Base-by-base conservation (phyloP, 2,797 vertebrate species). In the Coluber constrictor region DNA sequence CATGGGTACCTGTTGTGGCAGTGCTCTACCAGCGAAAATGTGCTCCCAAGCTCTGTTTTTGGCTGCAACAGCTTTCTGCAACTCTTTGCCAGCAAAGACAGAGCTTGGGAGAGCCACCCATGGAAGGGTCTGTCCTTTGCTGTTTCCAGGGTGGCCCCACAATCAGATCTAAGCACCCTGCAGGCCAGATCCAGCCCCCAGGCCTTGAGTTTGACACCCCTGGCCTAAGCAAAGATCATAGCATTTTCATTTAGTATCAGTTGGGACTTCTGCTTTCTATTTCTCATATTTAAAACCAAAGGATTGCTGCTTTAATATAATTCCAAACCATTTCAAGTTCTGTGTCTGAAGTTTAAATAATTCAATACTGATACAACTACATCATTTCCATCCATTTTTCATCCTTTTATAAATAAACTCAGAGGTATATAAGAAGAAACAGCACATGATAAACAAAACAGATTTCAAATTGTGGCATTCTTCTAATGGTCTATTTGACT, bases 341-440 rank as follows among this genome's bases (percentile, higher is more conserved):
- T 94, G 47, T 93, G 89, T 47, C 6, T 4, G 92, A 79, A 63
- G 47, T 43, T 87, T 20, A 61, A 2, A 0, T 86, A 23, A 55
- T 92, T 74, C 91, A 88, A 15, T 90, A 51, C 86, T 93, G 74
- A 9, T 25, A 61, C 59, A 25, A 60, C 54, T 90, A 3, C 37
- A 16, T 0, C 70, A 15, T 59, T 90, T 66, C 12, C 23, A 89
- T 25, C 20, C 88, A 2, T 92, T 95, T 93, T 11, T 79, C 91
- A 66, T 57, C 11, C 70, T 32, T 95, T 94, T 79, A 59, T 92
- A 55, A 93, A 95, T 54, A 96, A 94, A 90, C 43, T 37, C 15
- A 61, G 3, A 88, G 9, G n/a, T 93, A 66, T 12, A 27, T 56
- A 79, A 90, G 90, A 93, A 0, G n/a, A 94, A 92, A 93, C 87